Evolutionary conservation across 2,888 invertebrate genomes (phyloP), one percentile per base, ranked within the genome.

Genomic region (Sthenelais limicola): DNA sequence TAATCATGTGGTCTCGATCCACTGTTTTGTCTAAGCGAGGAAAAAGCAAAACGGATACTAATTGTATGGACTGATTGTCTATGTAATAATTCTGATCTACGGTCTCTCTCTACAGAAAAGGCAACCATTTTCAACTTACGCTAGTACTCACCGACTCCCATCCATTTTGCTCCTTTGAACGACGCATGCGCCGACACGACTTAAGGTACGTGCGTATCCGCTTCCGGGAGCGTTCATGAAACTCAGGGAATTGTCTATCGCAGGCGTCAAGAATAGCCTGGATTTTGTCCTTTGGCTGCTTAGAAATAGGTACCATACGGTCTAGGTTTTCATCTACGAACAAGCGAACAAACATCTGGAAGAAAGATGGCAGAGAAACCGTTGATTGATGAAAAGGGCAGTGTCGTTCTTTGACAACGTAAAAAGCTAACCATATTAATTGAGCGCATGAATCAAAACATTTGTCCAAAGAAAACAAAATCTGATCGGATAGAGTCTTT

Each of bases 221-320:
- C 89, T 97, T 97, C 80, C 97, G 91, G 74, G 97, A 96, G 74
- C 97, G 91, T 87, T 97, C 96, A 74, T 96, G 95, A 85, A 97
- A 97, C 89, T 97, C 97, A 74, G 97, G 97, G 87, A 97, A 97
- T 90, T 97, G 97, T 81, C 97, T 91, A 76, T 96, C 95, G 89
- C 97, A 97, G 26, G 97, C 97, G 88, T 97, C 97, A 78, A 97
- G 95, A 86, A 97, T 97, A 26, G 97, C 97, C 86, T 97, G 97
- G 80, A 97, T 96, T 90, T 97, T 97, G 88, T 97, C 97, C 87
- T 97, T 97, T 9, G 97, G 97, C 89, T 97, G 97, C 87, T 97
- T 96, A 69, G 97, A 97, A 84, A 97, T 97, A 73, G 97, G 97
- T 73, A 97, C 96, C 91, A 96, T 96, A 85, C 97, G 92, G 88